Evolutionary conservation across 2,888 invertebrate species (phyloP), one percentile per base, ranked within the genome.

Genomic region (Hydroisotoma schaefferi): DNA sequence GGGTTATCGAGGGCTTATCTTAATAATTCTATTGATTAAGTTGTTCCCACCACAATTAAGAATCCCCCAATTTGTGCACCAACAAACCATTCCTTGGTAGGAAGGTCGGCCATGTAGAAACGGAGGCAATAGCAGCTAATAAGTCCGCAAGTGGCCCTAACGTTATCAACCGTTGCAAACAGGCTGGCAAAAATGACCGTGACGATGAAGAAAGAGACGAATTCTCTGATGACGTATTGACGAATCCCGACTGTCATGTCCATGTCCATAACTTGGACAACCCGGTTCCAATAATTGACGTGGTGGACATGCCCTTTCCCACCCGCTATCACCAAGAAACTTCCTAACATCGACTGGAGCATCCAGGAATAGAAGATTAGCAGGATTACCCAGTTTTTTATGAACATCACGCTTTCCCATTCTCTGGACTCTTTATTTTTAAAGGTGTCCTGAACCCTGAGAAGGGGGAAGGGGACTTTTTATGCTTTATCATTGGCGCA

Each of bases 261-360:
- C 54, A 57, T 61, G 44, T 57, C 43, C 53, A 62, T 44, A 15
- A 62, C 51, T 43, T 63, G 60, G 2, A 63, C 60, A n/a, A 57
- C 59, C 5, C 59, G 48, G 23, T 54, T 55, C 63, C 63, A 63
- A 47, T 63, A 60, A 33, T 63, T 63, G 22, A 48, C 57, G 37
- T 60, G 60, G 47, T 55, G 57, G 1, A 51, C 55, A 20, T 54
- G 55, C 1, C 28, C 27, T 15, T 54, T 52, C 22, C 55, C 55
- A 40, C 55, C 15, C 2, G 28, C 8, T 2, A 60, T 12, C 3
- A 46, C 23, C 23, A 51, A 44, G 15, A 63, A 15, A 18, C 25
- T 38, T 10, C 60, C 60, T 18, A 55, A 23, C 15, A 55, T 22
- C 1, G 57, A 22, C 12, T 49, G 40, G 8, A 44, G 25, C 1